phyloP scores from a whole-genome alignment of 2,113 vertebrate species.

The Alexandromys fortis region DNA sequence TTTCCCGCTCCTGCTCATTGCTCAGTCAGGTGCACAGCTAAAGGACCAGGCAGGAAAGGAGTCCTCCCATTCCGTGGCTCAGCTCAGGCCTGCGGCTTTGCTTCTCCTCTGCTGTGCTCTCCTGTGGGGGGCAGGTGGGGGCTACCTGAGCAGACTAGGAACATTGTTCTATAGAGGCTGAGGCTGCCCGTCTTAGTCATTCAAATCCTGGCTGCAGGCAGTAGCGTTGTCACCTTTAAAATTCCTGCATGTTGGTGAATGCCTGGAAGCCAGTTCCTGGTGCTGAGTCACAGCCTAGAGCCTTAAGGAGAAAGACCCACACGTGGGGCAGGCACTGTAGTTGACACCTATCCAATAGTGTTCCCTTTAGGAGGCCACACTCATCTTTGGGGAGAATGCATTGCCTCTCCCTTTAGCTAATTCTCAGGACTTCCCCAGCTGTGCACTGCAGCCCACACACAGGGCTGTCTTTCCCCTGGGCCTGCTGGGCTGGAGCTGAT shows the following conservation, averaged over 20 bases:
- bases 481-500: neutral
- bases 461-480: neutral
- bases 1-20: neutral
- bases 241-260: neutral
- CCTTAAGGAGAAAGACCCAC: neutral
- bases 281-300: slow-evolving; percentile 23
- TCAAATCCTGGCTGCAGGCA: neutral
- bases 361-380: neutral
- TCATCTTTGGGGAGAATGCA: neutral
- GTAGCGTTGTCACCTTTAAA: neutral
- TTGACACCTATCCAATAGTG: neutral
- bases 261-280: neutral
- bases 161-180: neutral
- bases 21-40: neutral
- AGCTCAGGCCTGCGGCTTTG: neutral
- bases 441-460: fast-evolving
- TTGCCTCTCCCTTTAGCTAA: neutral
- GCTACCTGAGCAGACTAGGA: neutral
- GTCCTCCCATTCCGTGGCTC: neutral
- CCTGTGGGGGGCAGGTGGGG: neutral
- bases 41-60: too few species aligned
- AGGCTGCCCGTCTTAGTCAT: neutral
- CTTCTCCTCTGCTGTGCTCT: fast-evolving
- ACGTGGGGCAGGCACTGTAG: fast-evolving
- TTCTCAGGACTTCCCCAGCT: neutral